These are phyloP conservation scores for Reinhardtius hippoglossoides DNA, from an alignment of 2,113 vertebrate species.

Conservation along the genomic window DNA sequence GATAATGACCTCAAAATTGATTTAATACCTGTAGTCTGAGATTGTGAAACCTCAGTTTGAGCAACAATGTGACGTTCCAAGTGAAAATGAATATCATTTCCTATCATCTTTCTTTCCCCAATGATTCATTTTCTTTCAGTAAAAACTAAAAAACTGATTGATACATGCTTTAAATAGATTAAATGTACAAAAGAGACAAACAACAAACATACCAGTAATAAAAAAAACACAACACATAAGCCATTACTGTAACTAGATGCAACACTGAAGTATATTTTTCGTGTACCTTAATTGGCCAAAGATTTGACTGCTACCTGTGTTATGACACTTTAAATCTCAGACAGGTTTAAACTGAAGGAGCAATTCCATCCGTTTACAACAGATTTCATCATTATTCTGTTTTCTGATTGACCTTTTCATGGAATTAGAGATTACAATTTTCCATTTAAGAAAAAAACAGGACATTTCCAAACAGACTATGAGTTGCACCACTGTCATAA, in stretches of 20 bases:
- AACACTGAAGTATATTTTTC: slow-evolving; percentile 52
- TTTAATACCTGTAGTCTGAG: slow-evolving; percentile 23
- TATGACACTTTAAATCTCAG: slow-evolving; percentile 35
- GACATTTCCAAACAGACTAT: slow-evolving; percentile 7
- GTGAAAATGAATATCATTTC: slow-evolving; percentile 55
- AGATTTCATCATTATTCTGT: slow-evolving; percentile 15
- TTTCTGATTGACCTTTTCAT: not conserved
- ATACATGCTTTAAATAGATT: slow-evolving; percentile 80
- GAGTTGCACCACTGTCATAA: slow-evolving; percentile 40
- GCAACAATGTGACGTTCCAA: slow-evolving; percentile 34
- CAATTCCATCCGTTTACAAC: slow-evolving; percentile 16
- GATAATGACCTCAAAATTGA: slow-evolving; percentile 3
- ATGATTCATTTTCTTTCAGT: slow-evolving; percentile 32
- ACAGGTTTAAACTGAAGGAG: slow-evolving; percentile 14
- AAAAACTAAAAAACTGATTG: slow-evolving; percentile 60
- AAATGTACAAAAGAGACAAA: slow-evolving; percentile 64
- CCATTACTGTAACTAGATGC: slow-evolving; percentile 56
- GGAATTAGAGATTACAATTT: not conserved
- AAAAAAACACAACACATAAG: slow-evolving; percentile 43
- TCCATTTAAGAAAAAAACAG: not conserved
- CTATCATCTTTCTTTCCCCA: slow-evolving; percentile 31
- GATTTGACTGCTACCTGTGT: slow-evolving; percentile 43
- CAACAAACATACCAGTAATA: slow-evolving; percentile 39
- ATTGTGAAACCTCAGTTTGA: slow-evolving; percentile 32
- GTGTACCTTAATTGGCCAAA: slow-evolving; percentile 71